A percentile compares a stretch with the other conserved stretches of the same genome.
Conservation (phyloP, 2,888 invertebrate species). For the Acanthosoma haemorrhoidale region DNA sequence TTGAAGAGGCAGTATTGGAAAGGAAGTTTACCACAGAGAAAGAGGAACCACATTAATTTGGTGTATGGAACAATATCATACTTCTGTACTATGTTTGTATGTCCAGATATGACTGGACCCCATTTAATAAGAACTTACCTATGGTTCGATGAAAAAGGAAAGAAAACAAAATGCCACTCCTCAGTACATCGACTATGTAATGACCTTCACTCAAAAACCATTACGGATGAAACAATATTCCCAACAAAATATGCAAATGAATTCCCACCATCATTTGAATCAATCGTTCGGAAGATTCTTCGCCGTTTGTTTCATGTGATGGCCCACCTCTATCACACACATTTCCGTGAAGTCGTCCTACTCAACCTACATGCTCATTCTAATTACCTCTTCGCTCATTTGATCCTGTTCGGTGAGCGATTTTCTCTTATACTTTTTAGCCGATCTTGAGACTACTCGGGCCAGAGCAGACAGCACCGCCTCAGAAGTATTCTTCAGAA, state of each 20-base stretch:
- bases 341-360: conserved; percentile 91
- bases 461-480: conserved; percentile 30
- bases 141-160: conserved; percentile 98
- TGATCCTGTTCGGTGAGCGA: conserved; percentile 76
- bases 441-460: conserved; percentile 58
- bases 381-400: conserved; percentile 95
- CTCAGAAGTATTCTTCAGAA: conserved; percentile 4
- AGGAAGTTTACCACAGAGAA: conserved; percentile 88
- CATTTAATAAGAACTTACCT: conserved; percentile 89
- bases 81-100: conserved; percentile 93
- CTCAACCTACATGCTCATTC: conserved; percentile 92
- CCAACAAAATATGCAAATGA: conserved; percentile 96
- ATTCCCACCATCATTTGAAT: conserved; percentile 91
- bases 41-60: conserved; percentile 96
- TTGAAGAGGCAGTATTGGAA: conserved; percentile 91
- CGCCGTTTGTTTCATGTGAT: conserved; percentile 95
- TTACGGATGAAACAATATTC: conserved; percentile 94
- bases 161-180: conserved; percentile 94
- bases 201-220: conserved; percentile 95
- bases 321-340: conserved; percentile 96
- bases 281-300: conserved; percentile 91
- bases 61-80: conserved; percentile 97
- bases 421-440: conserved; percentile 87
- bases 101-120: conserved; percentile 96
- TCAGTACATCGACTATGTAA: conserved; percentile 97